Conservation (phyloP, 2,797 vertebrate genomes). For the Anomalospiza imberbis region DNA sequence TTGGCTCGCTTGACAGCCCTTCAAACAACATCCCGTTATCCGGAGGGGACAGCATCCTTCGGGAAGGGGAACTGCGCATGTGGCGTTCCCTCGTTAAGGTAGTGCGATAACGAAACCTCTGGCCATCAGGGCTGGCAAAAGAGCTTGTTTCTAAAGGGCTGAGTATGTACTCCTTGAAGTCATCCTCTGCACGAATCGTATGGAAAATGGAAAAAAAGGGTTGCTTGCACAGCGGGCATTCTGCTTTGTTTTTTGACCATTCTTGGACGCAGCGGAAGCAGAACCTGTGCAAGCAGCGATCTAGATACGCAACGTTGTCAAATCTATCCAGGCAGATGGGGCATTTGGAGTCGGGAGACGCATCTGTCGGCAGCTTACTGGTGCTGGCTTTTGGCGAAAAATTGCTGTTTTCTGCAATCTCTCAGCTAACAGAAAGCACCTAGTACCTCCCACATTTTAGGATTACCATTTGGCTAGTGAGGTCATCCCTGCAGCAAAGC, state of each 20-base stretch:
- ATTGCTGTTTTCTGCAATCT: constrained; percentile 64
- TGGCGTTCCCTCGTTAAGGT: constrained; percentile 82
- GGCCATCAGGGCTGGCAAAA: constrained; percentile 82
- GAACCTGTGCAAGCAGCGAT: constrained; percentile 91
- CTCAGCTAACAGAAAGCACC: not conserved
- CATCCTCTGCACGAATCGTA: constrained; percentile 88
- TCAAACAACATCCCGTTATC: constrained; percentile 88
- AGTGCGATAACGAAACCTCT: constrained; percentile 88
- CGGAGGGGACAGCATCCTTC: constrained; percentile 76
- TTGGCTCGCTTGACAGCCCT: constrained; percentile 58
- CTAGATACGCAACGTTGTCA: constrained; percentile 88
- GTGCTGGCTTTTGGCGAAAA: constrained; percentile 70
- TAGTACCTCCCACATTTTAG: not conserved
- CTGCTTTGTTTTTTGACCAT: constrained; percentile 97
- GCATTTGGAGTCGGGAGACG: constrained; percentile 93
- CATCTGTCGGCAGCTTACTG: constrained; percentile 79
- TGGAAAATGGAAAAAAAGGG: constrained; percentile 89
- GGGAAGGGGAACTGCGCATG: constrained; percentile 23
- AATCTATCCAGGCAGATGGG: constrained; percentile 94
- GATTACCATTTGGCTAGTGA: not conserved
- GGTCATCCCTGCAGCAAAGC: not conserved
- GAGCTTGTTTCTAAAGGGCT: constrained; percentile 79
- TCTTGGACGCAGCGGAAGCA: constrained; percentile 88
- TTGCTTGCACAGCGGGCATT: constrained; percentile 95
- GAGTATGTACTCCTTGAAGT: constrained; percentile 88